A percentile compares a stretch with the other conserved stretches of the same genome.
phyloP scores from a whole-genome alignment of 2,888 invertebrate genomes.

The Caenorhabditis sulstoni region DNA sequence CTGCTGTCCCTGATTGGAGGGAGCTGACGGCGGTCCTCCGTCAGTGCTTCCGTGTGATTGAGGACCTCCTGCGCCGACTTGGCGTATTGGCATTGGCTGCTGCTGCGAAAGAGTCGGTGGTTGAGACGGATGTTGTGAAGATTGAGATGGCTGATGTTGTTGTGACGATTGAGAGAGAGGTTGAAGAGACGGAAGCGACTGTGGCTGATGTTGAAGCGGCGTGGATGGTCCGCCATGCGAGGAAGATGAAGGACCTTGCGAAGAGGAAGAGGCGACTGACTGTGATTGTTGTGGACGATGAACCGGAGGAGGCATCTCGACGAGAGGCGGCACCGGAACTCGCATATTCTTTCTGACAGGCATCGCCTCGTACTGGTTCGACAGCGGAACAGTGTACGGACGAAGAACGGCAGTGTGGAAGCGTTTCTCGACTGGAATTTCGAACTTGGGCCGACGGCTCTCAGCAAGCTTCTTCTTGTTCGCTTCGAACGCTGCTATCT shows the following conservation, averaged over 20 bases:
- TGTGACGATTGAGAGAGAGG: neutral
- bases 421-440: neutral
- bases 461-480: conserved; percentile 18
- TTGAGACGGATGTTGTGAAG: neutral
- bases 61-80: neutral
- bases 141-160: conserved; percentile 6
- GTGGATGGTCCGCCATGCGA: no score
- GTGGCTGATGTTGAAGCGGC: neutral
- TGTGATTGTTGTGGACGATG: conserved; percentile 13
- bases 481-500: conserved; percentile 4
- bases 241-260: neutral
- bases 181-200: neutral
- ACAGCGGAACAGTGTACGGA: conserved; percentile 37
- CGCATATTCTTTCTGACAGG: conserved; percentile 17
- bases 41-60: neutral
- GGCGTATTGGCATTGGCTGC: conserved; percentile 26
- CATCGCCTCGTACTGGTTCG: conserved; percentile 2
- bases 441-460: neutral
- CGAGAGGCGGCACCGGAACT: conserved; percentile 34
- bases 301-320: neutral
- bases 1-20: neutral
- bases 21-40: neutral
- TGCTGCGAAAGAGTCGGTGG: conserved; percentile 3
- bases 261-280: neutral
- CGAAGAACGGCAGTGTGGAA: conserved; percentile 31